Conservation (phyloP, 2,888 invertebrate genomes). For the Lagria hirta region DNA sequence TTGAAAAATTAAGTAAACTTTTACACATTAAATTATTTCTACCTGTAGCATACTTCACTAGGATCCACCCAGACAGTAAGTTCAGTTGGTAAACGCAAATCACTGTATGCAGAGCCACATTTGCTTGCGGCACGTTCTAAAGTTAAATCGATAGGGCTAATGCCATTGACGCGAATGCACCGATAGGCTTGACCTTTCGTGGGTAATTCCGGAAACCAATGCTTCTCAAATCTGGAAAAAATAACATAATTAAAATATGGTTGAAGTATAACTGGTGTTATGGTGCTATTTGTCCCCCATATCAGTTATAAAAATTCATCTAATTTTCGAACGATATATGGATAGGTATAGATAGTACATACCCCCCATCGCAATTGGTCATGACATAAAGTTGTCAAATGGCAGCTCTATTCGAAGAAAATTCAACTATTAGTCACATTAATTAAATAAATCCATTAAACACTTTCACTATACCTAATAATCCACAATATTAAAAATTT, state of each 20-base stretch:
- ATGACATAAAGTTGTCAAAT: too few relatives aligned
- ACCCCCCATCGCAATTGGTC: too few relatives aligned
- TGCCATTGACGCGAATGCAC: constrained; percentile 69
- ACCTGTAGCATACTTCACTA: constrained; percentile 63
- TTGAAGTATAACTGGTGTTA: not conserved
- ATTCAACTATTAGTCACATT: too few relatives aligned
- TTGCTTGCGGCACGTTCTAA: constrained; percentile 65
- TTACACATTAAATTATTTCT: constrained; percentile 27
- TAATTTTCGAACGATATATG: too few relatives aligned
- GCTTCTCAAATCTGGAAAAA: constrained; percentile 58
- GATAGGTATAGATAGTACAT: too few relatives aligned
- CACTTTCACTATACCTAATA: too few relatives aligned
- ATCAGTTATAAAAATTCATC: too few relatives aligned
- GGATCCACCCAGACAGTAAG: constrained; percentile 79
- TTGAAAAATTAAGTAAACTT: constrained; percentile 1
- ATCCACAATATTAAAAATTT: too few relatives aligned
- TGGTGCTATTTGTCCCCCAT: not conserved
- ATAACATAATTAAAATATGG: too few relatives aligned
- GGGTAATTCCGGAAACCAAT: constrained; percentile 75
- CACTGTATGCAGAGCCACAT: constrained; percentile 63
- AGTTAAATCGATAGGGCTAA: constrained; percentile 66
- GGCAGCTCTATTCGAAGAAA: too few relatives aligned
- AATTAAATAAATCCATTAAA: too few relatives aligned
- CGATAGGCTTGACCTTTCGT: constrained; percentile 72
- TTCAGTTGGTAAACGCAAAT: constrained; percentile 67